phyloP scores from a whole-genome alignment of 1,140 invertebrate species.

The Panulirus ornatus region DNA sequence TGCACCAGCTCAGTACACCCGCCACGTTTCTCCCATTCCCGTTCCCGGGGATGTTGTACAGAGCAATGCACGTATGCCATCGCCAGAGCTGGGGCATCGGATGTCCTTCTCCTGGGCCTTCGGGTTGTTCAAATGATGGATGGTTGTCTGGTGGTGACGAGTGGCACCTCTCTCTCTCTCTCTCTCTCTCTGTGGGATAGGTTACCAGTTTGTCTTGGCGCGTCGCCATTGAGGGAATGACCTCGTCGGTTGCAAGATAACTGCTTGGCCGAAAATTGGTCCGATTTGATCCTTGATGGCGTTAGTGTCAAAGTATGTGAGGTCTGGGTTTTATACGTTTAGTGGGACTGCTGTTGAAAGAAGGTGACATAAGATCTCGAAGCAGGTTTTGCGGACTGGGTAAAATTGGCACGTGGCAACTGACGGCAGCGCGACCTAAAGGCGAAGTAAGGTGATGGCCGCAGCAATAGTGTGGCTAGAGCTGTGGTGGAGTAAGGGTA shows the following conservation, averaged over 20 bases:
- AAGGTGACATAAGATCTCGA: neutral
- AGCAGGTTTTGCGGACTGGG: neutral
- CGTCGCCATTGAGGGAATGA: constrained; percentile 42
- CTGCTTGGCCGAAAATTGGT: neutral
- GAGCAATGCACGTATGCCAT: neutral
- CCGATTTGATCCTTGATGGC: neutral
- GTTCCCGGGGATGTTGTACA: neutral
- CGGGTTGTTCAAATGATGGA: neutral
- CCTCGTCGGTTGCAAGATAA: constrained; percentile 43
- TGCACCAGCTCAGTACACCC: neutral
- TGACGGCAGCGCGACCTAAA: constrained; percentile 58
- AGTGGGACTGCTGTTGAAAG: too few relatives aligned
- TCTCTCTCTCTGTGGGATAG: too few relatives aligned
- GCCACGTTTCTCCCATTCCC: neutral
- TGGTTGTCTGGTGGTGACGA: neutral
- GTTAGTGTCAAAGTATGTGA: neutral
- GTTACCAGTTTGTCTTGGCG: constrained; percentile 51
- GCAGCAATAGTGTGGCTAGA: constrained; percentile 55
- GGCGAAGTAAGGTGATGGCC: constrained; percentile 68
- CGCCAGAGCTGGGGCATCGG: neutral
- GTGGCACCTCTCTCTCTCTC: neutral
- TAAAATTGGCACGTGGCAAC: constrained; percentile 58
- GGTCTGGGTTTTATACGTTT: too few relatives aligned
- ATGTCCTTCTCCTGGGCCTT: neutral
- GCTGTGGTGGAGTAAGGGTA: constrained; percentile 36